Percentiles rank a stretch among this genome's conserved stretches.
phyloP scores from a whole-genome alignment of 2,113 vertebrate genomes.

The Lepus americanus region DNA sequence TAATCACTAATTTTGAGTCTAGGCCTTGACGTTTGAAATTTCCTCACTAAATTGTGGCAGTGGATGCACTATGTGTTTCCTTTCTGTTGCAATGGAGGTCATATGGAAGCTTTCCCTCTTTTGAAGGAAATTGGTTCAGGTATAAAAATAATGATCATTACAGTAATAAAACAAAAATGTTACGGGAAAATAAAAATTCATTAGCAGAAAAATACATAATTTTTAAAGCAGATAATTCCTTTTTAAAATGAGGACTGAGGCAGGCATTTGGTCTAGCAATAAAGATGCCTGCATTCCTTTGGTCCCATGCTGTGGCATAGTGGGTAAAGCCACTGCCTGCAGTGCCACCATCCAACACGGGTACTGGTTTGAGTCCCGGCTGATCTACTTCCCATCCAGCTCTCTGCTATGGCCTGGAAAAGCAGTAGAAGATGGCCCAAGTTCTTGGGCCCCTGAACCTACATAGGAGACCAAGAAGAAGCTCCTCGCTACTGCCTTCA shows the following conservation, averaged over 20 bases:
- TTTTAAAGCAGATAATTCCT: neutral
- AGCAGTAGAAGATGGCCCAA: no score
- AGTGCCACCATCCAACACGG: no score
- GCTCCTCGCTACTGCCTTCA: no score
- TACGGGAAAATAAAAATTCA: neutral
- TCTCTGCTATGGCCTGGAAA: no score
- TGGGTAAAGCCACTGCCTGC: no score
- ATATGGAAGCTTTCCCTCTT: neutral
- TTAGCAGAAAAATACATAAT: neutral
- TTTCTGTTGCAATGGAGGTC: neutral
- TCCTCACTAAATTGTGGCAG: neutral
- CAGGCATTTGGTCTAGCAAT: no score
- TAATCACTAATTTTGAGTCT: neutral
- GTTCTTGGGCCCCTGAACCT: no score
- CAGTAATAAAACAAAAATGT: neutral
- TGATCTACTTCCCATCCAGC: no score
- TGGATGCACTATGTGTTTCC: neutral
- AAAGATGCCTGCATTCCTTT: no score
- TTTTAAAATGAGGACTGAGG: neutral
- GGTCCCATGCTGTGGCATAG: no score
- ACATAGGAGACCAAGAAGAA: no score
- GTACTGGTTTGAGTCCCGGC: no score
- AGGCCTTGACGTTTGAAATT: neutral
- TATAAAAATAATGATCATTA: neutral
- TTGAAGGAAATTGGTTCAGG: neutral